These are phyloP conservation scores for Pseudococcus longispinus DNA, from an alignment of 2,888 invertebrate genomes.

Conservation along the genomic window DNA sequence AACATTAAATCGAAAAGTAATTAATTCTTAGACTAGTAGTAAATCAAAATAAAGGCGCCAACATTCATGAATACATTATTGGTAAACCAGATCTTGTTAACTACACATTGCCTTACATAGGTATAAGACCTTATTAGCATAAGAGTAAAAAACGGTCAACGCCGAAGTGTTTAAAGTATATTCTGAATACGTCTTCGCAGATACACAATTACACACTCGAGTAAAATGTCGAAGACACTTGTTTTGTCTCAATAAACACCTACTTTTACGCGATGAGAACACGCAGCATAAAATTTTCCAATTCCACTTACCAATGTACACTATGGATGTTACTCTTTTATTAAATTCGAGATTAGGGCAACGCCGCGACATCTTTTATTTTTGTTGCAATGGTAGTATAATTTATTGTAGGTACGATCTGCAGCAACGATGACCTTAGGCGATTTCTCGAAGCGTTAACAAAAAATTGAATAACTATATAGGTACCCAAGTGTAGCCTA, in stretches of 20 bases:
- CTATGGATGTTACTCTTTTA: not conserved
- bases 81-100: slow-evolving; percentile 55
- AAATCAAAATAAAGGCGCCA: slow-evolving; percentile 57
- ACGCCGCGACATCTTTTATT: not conserved
- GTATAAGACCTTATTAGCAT: slow-evolving; percentile 51
- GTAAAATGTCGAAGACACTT: slow-evolving; percentile 46
- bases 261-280: slow-evolving; percentile 39
- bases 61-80: slow-evolving; percentile 57
- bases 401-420: not conserved
- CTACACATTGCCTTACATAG: slow-evolving; percentile 54
- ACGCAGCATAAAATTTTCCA: not conserved
- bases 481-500: not conserved
- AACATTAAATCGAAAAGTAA: slow-evolving; percentile 56
- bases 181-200: slow-evolving; percentile 8
- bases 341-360: not conserved
- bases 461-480: not conserved
- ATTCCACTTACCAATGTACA: not conserved
- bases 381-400: not conserved
- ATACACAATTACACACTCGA: not conserved
- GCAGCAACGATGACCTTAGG: not conserved
- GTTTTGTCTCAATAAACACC: slow-evolving; percentile 41
- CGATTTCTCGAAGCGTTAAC: not conserved
- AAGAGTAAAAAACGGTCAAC: slow-evolving; percentile 45
- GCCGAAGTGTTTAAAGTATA: slow-evolving; percentile 16
- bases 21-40: slow-evolving; percentile 56